phyloP scores from a whole-genome alignment of 2,888 invertebrate genomes.

The Drosophila paramelanica region DNA sequence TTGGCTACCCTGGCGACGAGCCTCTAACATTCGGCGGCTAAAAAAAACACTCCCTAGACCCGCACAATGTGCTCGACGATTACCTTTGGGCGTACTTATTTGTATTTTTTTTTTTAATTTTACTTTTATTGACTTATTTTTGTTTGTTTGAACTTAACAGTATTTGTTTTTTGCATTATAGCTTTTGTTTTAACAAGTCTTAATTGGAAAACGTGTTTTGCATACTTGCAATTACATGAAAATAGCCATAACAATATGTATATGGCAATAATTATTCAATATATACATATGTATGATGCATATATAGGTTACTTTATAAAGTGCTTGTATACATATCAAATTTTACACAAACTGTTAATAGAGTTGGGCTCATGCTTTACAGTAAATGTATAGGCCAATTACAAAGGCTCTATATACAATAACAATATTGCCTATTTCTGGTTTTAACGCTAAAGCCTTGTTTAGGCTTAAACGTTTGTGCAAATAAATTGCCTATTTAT shows the following conservation, averaged over 20 bases:
- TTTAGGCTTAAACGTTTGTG: background rate
- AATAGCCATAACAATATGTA: conserved; percentile 43
- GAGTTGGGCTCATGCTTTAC: conserved; percentile 5
- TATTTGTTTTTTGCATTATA: conserved; percentile 12
- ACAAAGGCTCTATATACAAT: background rate
- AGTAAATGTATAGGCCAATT: too few relatives aligned
- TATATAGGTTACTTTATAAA: background rate
- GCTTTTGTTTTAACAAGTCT: conserved; percentile 38
- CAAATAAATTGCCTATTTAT: background rate
- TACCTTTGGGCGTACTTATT: conserved; percentile 6
- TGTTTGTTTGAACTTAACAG: conserved; percentile 7
- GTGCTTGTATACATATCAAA: conserved; percentile 6
- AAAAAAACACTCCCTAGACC: conserved; percentile 41
- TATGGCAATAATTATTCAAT: background rate
- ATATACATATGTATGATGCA: background rate
- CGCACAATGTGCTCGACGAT: conserved; percentile 49
- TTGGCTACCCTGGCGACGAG: conserved; percentile 46
- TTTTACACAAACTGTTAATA: conserved; percentile 9
- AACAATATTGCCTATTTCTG: conserved; percentile 1
- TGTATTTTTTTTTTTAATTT: background rate
- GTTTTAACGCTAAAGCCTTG: background rate
- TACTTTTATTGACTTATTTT: background rate
- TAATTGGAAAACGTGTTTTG: conserved; percentile 82
- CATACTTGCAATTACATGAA: conserved; percentile 54
- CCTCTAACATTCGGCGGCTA: conserved; percentile 24